A percentile compares a stretch with the other conserved stretches of the same genome.
These are phyloP conservation scores for Gallinago stenura DNA, from an alignment of 2,797 vertebrate species.

Conservation along the genomic window DNA sequence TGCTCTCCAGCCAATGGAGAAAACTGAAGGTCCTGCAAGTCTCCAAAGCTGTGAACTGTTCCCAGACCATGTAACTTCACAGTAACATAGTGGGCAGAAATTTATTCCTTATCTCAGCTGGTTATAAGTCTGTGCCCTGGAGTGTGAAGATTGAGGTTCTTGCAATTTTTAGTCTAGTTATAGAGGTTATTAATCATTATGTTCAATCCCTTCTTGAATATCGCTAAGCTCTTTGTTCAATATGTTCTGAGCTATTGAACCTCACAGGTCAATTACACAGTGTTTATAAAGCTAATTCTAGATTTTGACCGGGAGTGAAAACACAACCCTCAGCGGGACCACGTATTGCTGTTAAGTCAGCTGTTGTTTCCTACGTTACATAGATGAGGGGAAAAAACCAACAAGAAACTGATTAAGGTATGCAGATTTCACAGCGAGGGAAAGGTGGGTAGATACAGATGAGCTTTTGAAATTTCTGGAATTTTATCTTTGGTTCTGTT, in stretches of 20 bases:
- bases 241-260: conserved; percentile 62
- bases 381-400: neutral
- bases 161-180: conserved; percentile 41
- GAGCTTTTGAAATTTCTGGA: neutral
- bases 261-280: conserved; percentile 51
- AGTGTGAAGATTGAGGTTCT: conserved; percentile 54
- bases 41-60: neutral
- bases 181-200: conserved; percentile 58
- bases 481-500: neutral
- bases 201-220: conserved; percentile 47
- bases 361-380: neutral
- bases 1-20: neutral
- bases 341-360: conserved; percentile 31
- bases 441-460: neutral
- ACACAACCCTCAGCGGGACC: neutral
- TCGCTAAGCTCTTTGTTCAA: conserved; percentile 46
- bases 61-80: neutral
- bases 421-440: neutral
- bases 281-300: conserved; percentile 65
- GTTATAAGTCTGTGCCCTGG: conserved; percentile 36
- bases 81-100: neutral
- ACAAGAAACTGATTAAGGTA: neutral
- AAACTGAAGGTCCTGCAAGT: neutral
- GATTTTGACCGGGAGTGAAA: conserved; percentile 45
- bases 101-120: conserved; percentile 53